These are phyloP conservation scores for Acholoe squamosa DNA, from an alignment of 2,888 invertebrate species.

Conservation along the genomic window DNA sequence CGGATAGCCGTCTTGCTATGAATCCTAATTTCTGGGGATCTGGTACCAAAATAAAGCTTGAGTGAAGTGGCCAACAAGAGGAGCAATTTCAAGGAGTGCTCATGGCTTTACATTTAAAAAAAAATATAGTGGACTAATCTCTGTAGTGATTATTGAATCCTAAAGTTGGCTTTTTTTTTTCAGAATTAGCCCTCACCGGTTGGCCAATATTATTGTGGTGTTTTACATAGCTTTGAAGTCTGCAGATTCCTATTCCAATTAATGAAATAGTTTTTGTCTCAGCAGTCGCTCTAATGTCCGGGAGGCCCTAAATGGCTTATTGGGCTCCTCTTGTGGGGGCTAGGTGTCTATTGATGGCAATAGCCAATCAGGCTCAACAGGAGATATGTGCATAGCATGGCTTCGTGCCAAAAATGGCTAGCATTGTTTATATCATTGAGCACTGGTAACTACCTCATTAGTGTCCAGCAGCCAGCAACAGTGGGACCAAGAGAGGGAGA, in stretches of 20 bases:
- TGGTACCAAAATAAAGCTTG: not conserved
- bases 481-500: not conserved
- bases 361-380: not conserved
- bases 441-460: slow-evolving; percentile 17
- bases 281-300: slow-evolving; percentile 25
- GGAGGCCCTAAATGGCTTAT: slow-evolving; percentile 22
- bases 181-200: slow-evolving; percentile 5
- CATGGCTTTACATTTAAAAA: not conserved
- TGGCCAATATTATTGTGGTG: slow-evolving; percentile 22
- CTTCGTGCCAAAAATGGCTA: slow-evolving; percentile 5
- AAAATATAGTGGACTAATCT: slow-evolving; percentile 7
- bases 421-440: slow-evolving; percentile 20
- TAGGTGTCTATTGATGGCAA: not conserved
- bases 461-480: not conserved
- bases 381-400: slow-evolving; percentile 35
- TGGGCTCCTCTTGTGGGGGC: not conserved
- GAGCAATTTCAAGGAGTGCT: not conserved
- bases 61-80: slow-evolving; percentile 31
- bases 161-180: not conserved
- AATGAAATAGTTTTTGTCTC: not conserved
- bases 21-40: slow-evolving; percentile 1
- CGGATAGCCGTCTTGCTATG: not conserved
- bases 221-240: not conserved
- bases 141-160: not conserved
- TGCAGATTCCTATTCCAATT: slow-evolving; percentile 18